phyloP scores from a whole-genome alignment of 2,888 invertebrate species.

The Scaptomyza caliginosa region DNA sequence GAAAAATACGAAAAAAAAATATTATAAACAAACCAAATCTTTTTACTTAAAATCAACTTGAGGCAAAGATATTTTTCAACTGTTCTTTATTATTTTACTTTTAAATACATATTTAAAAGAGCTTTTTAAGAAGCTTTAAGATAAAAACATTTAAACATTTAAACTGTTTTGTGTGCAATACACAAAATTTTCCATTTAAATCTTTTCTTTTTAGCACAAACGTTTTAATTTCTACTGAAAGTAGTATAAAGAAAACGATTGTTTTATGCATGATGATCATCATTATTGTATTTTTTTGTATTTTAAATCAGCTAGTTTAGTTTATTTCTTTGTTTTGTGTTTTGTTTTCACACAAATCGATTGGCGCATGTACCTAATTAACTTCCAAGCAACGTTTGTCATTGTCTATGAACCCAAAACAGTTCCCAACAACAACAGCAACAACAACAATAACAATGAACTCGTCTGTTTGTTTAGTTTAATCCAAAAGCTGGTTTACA shows the following conservation, averaged over 20 bases:
- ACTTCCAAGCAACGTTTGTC: constrained; percentile 42
- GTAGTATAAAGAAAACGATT: background rate
- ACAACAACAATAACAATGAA: constrained; percentile 29
- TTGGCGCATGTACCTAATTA: constrained; percentile 47
- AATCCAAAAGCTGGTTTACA: constrained; percentile 69
- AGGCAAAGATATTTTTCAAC: too few relatives aligned
- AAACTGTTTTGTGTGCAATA: too few relatives aligned
- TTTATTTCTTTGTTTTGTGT: background rate
- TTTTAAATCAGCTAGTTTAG: constrained; percentile 11
- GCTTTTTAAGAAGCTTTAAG: too few relatives aligned
- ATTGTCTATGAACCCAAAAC: constrained; percentile 33
- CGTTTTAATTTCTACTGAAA: too few relatives aligned
- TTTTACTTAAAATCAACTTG: too few relatives aligned
- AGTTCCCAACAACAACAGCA: constrained; percentile 33
- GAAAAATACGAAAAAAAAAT: background rate
- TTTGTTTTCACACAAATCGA: background rate
- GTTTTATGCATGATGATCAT: background rate
- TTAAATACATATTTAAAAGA: too few relatives aligned
- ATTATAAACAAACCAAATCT: too few relatives aligned
- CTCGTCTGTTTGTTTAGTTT: constrained; percentile 60
- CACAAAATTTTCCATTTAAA: too few relatives aligned
- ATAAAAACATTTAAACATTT: too few relatives aligned
- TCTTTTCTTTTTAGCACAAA: too few relatives aligned
- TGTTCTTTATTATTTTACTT: too few relatives aligned
- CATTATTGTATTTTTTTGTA: background rate